Percentiles rank a stretch among this genome's conserved stretches.
These are phyloP conservation scores for Microcebus griseorufus DNA, from an alignment of 2,113 vertebrate species.

Conservation along the genomic window DNA sequence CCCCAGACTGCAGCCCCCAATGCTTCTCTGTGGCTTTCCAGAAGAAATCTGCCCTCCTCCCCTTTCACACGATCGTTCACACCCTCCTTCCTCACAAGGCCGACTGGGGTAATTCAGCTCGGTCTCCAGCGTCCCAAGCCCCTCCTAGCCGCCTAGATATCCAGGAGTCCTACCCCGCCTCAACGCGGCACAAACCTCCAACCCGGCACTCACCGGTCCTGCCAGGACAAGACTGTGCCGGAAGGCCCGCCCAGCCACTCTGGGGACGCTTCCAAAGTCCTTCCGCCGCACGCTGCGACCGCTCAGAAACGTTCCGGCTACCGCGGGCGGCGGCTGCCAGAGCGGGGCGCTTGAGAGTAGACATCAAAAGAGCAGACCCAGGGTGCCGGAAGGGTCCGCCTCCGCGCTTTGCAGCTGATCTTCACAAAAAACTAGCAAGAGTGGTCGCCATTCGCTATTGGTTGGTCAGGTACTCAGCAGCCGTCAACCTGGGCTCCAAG, in stretches of 20 bases:
- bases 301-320: constrained; percentile 52
- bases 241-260: not conserved
- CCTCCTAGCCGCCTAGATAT: accelerated
- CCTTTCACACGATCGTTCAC: not conserved
- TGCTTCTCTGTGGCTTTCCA: not conserved
- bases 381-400: accelerated
- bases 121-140: accelerated
- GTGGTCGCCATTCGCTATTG: not conserved
- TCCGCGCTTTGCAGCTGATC: accelerated
- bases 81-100: not conserved
- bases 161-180: accelerated
- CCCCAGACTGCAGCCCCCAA: not conserved
- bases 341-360: accelerated
- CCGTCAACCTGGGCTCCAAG: not conserved
- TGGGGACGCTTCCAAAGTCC: accelerated
- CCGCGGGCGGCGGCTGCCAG: accelerated
- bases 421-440: not conserved
- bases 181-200: accelerated
- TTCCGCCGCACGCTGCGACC: not conserved
- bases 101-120: not conserved
- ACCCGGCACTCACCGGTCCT: accelerated
- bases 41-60: not conserved
- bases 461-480: not conserved
- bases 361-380: accelerated
- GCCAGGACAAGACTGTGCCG: accelerated